phyloP scores from a whole-genome alignment of 2,113 vertebrate genomes.

The Progne subis region DNA sequence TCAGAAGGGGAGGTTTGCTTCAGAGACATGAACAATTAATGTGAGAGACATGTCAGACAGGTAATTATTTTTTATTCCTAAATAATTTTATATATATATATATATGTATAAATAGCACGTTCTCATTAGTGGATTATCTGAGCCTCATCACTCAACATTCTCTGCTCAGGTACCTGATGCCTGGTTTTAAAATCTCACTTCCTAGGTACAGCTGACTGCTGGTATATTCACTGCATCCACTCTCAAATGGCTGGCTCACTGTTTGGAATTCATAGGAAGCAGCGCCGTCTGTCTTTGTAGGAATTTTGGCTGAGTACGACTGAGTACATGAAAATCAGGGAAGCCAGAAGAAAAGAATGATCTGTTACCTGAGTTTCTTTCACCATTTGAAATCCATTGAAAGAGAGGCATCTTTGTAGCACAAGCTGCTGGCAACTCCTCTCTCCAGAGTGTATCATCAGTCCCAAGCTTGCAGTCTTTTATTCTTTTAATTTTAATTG shows the following conservation, averaged over 20 bases:
- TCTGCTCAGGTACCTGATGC: not conserved
- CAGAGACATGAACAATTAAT: not conserved
- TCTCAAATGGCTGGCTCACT: not conserved
- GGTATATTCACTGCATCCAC: constrained; percentile 26
- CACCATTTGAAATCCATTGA: constrained; percentile 56
- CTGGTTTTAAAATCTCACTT: constrained; percentile 3
- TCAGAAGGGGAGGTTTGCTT: not conserved
- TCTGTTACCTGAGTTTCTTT: constrained; percentile 57
- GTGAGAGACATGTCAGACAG: not conserved
- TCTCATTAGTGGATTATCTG: not conserved
- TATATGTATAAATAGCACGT: not conserved
- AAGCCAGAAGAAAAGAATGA: constrained; percentile 63
- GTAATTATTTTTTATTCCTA: not conserved
- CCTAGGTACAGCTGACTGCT: constrained; percentile 17
- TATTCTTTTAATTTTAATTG: constrained; percentile 71
- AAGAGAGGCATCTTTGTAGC: constrained; percentile 59
- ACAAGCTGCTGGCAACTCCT: constrained; percentile 59
- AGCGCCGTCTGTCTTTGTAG: constrained; percentile 35
- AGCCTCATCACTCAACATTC: not conserved
- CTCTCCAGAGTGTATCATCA: constrained; percentile 55
- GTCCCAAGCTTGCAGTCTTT: constrained; percentile 36
- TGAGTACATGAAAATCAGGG: constrained; percentile 52
- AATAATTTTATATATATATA: not conserved
- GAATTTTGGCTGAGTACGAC: constrained; percentile 48
- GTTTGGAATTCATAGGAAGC: constrained; percentile 55